Evolutionary conservation across 1,140 invertebrate genomes (phyloP).

Genomic region (Diorhabda sublineata): DNA sequence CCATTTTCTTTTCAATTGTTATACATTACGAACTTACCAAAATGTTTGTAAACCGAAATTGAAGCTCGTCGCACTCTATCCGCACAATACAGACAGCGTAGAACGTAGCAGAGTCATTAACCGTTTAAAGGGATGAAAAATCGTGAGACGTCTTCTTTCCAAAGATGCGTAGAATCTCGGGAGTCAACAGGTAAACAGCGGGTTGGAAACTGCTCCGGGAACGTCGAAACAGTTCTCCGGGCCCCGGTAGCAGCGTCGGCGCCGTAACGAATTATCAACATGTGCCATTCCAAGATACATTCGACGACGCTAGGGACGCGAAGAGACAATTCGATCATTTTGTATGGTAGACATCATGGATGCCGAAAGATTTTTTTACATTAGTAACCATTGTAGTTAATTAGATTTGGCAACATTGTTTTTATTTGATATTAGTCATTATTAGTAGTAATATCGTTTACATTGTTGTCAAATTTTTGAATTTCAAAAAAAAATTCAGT

Average conservation of each 20-base stretch:
- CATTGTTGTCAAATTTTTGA: too few species aligned
- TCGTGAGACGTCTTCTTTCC: neutral
- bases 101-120: neutral
- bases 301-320: neutral
- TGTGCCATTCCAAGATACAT: neutral
- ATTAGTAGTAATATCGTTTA: too few species aligned
- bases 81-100: neutral
- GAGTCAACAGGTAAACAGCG: neutral
- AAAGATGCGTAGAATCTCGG: neutral
- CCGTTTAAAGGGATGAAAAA: neutral
- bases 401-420: too few species aligned
- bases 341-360: neutral
- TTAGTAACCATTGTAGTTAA: too few species aligned
- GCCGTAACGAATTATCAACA: neutral
- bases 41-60: too few species aligned
- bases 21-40: too few species aligned
- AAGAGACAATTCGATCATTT: neutral
- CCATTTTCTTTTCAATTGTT: too few species aligned
- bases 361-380: too few species aligned
- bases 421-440: too few species aligned
- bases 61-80: too few species aligned
- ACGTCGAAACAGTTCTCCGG: neutral
- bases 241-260: neutral
- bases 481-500: too few species aligned
- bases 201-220: neutral